phyloP scores from a whole-genome alignment of 2,113 vertebrate genomes.

The Peromyscus californicus region DNA sequence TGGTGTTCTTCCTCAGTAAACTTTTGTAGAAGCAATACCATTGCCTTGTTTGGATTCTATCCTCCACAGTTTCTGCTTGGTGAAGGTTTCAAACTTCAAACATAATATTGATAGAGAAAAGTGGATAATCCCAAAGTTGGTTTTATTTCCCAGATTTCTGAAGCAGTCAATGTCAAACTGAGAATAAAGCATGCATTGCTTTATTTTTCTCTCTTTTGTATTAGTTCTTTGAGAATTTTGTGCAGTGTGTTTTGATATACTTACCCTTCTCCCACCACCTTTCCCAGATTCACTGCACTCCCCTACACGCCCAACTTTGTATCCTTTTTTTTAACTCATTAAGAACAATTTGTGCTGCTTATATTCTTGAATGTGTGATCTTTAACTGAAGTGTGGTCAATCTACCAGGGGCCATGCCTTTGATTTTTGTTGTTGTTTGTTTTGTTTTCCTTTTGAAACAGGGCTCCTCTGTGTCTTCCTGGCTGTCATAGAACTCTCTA shows the following conservation, averaged over 20 bases:
- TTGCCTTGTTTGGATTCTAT: slow-evolving; percentile 1
- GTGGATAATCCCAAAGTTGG: neutral
- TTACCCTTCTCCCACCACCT: neutral
- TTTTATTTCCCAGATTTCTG: neutral
- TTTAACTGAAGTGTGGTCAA: neutral
- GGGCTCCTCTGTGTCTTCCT: neutral
- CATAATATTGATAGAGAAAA: neutral
- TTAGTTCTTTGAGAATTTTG: neutral
- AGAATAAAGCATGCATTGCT: neutral
- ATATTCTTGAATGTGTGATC: neutral
- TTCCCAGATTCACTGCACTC: neutral
- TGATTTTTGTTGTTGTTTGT: neutral
- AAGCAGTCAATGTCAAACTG: neutral
- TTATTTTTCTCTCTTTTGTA: neutral
- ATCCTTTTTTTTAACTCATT: neutral
- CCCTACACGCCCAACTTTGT: neutral
- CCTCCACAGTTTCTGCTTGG: neutral
- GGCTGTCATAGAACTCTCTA: neutral
- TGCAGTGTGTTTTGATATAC: neutral
- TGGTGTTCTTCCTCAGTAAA: neutral
- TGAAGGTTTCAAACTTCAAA: neutral
- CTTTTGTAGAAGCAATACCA: neutral
- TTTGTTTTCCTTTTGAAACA: neutral
- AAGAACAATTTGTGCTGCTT: neutral
- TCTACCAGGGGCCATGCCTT: too few relatives aligned